Percentiles rank a stretch among this genome's conserved stretches.
These are phyloP conservation scores for Mesitornis unicolor DNA, from an alignment of 2,113 vertebrate genomes.

Conservation along the genomic window DNA sequence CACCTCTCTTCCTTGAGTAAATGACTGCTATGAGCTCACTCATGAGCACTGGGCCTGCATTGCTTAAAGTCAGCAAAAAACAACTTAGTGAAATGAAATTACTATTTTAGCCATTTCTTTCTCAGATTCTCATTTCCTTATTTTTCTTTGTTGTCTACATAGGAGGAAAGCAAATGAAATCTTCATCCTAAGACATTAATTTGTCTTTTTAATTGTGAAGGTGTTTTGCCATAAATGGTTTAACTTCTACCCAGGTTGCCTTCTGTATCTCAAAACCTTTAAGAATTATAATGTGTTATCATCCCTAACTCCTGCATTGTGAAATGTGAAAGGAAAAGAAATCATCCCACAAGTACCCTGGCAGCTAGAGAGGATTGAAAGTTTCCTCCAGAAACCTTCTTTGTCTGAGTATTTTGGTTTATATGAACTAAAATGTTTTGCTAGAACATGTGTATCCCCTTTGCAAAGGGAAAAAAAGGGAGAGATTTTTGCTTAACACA, in stretches of 20 bases:
- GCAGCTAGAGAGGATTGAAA: background rate
- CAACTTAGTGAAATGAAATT: background rate
- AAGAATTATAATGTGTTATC: background rate
- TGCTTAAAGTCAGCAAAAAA: background rate
- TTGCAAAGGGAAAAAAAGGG: rapidly evolving
- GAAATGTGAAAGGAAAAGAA: background rate
- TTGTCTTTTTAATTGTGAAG: background rate
- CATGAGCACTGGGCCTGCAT: background rate
- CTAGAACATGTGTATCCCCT: background rate
- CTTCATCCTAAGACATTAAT: background rate
- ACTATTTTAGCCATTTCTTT: background rate
- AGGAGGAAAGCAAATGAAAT: background rate
- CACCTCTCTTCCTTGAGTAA: background rate
- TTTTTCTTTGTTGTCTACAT: background rate
- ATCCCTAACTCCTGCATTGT: background rate
- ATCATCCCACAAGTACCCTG: background rate
- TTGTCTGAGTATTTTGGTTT: background rate
- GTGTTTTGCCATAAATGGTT: background rate
- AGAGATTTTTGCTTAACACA: background rate
- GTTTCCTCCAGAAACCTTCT: background rate
- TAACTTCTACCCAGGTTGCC: background rate
- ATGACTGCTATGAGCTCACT: background rate
- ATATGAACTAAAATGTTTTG: background rate
- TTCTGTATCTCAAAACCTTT: background rate
- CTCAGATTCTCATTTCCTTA: background rate